phyloP scores from a whole-genome alignment of 2,888 invertebrate species.

The Priocnemis perturbator region DNA sequence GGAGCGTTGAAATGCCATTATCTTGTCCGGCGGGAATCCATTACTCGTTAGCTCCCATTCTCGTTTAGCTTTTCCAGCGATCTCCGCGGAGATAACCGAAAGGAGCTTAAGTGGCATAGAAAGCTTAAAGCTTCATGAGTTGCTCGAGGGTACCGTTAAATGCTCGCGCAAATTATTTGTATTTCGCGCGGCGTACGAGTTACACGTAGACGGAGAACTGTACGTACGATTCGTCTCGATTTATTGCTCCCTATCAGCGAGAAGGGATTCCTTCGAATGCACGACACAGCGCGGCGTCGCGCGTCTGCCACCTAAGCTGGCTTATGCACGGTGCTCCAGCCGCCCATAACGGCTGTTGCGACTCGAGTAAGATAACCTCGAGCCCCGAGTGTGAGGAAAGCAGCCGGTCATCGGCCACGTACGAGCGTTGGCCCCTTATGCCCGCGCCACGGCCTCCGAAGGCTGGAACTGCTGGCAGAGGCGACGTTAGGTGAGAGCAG shows the following conservation, averaged over 20 bases:
- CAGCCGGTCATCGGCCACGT: constrained; percentile 29
- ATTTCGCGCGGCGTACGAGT: no score
- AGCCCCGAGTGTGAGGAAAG: constrained; percentile 23
- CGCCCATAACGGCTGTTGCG: constrained; percentile 48
- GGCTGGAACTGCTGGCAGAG: not conserved
- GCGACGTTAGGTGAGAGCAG: constrained; percentile 14
- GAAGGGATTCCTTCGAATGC: no score
- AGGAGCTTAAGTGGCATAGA: constrained; percentile 15
- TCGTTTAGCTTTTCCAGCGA: constrained; percentile 26
- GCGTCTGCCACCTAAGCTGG: no score
- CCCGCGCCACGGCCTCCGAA: constrained; percentile 6
- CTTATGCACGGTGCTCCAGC: constrained; percentile 36
- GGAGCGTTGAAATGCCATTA: constrained; percentile 43
- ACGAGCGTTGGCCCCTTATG: constrained; percentile 17
- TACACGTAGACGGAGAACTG: no score
- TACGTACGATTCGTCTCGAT: no score
- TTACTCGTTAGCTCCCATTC: constrained; percentile 31
- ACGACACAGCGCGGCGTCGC: no score
- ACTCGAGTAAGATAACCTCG: constrained; percentile 52
- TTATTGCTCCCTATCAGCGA: no score
- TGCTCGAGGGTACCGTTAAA: not conserved
- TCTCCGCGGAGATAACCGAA: constrained; percentile 13
- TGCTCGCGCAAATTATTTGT: not conserved
- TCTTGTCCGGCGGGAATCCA: constrained; percentile 35
- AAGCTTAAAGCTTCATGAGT: constrained; percentile 2